Evolutionary conservation across 2,113 vertebrate genomes (phyloP), one percentile per base, ranked within the genome.

Genomic region (Coryphaenoides rupestris): DNA sequence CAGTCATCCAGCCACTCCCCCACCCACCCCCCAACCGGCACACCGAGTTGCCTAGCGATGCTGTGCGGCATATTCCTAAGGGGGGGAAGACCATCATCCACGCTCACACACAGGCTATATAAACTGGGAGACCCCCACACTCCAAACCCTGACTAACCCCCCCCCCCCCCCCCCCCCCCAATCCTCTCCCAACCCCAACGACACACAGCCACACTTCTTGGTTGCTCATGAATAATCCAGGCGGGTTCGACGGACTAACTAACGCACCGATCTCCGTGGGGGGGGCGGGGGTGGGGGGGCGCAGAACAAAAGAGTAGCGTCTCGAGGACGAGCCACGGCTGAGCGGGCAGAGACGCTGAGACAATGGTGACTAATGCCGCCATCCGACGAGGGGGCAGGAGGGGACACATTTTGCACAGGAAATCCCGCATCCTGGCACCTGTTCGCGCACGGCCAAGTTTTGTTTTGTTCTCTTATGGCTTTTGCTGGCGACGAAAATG

Each of bases 171-270:
- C 69, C 52, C 63, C 58, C 72, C 69, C 68, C 71, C 61, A 67
- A 73, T 72, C 73, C 66, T 65, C 66, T 71, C 73, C 63, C 72
- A 78, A 72, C 79, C 79, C 74, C 79, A 76, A 70, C 76, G 76
- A 81, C 77, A 78, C 78, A 81, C 82, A 80, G 88, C 86, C 87
- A 87, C 87, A 89, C 88, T 80, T 87, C 87, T 76, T 82, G 72
- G 74, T 81, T 86, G 87, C 82, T 89, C 87, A 90, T 90, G 87
- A 90, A 90, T 90, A 89, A 89, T 87, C 84, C 81, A 89, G 85
- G 86, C 83, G 6, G 74, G 61, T 81, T 40, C 76, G 77, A 80
- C 77, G 73, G 81, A 80, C 85, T 84, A 81, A 80, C 85, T 84
- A 81, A 76, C 70, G 83, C 86, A 76, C 86, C 82, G 70, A 72